Evolutionary conservation across 2,797 vertebrate species (phyloP).

Genomic region (Notolabrus celidotus): DNA sequence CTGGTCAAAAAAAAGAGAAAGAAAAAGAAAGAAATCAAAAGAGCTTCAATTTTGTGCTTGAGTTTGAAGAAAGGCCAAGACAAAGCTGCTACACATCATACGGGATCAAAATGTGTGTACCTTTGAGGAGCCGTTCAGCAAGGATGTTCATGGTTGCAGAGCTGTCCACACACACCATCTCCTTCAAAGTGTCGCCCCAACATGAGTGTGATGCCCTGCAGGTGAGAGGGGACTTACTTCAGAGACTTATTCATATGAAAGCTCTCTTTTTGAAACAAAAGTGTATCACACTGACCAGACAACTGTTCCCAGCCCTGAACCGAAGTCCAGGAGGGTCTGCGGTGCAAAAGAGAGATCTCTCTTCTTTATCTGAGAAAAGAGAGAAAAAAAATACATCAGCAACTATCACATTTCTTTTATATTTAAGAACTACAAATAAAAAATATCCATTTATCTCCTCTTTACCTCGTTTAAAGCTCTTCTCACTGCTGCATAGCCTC

Average conservation of each 20-base stretch:
- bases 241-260: neutral
- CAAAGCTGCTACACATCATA: no score
- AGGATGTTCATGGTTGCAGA: constrained; percentile 89
- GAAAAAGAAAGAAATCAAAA: neutral
- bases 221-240: neutral
- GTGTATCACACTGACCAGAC: constrained; percentile 82
- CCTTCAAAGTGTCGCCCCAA: constrained; percentile 88
- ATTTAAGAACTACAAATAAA: neutral
- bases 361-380: constrained; percentile 85
- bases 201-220: constrained; percentile 87
- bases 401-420: neutral
- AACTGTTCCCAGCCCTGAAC: constrained; percentile 90
- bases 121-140: constrained; percentile 89
- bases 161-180: constrained; percentile 91
- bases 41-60: no score
- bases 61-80: no score
- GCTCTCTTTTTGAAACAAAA: neutral
- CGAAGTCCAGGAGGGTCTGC: constrained; percentile 90
- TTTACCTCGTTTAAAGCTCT: constrained; percentile 90
- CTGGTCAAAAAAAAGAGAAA: constrained; percentile 63
- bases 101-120: constrained; percentile 69
- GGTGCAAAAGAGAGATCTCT: constrained; percentile 86
- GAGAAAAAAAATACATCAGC: neutral
- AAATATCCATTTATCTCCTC: neutral
- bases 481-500: constrained; percentile 88